Evolutionary conservation across 2,113 vertebrate species (phyloP).

Genomic region (Theristicus caerulescens): DNA sequence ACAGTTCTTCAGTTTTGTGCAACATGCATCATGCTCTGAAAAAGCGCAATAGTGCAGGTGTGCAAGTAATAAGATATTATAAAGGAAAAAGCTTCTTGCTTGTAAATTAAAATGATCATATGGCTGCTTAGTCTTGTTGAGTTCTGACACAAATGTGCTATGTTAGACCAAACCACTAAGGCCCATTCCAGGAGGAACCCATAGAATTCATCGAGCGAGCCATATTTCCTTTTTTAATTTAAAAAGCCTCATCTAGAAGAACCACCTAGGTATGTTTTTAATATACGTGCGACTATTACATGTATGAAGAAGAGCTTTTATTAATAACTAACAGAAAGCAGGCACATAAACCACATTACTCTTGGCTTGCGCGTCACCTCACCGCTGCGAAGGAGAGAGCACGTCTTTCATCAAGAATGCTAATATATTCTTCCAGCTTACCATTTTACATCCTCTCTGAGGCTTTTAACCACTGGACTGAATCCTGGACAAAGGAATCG

Average conservation of each 20-base stretch:
- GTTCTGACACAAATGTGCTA: neutral
- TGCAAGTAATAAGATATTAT: neutral
- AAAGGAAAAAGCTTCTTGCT: neutral
- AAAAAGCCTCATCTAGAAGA: neutral
- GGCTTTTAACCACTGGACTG: constrained; percentile 15
- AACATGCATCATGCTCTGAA: neutral
- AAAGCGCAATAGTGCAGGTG: neutral
- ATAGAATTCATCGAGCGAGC: neutral
- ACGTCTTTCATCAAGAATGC: neutral
- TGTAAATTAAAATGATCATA: neutral
- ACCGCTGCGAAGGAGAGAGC: neutral
- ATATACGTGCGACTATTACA: neutral
- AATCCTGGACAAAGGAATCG: neutral
- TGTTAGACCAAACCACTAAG: neutral
- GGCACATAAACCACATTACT: neutral
- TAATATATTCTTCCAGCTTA: neutral
- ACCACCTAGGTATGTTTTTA: neutral
- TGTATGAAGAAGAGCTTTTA: neutral
- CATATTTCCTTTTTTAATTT: neutral
- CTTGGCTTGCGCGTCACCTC: neutral
- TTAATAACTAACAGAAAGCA: neutral
- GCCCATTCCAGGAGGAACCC: neutral
- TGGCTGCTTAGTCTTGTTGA: neutral
- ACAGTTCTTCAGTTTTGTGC: neutral
- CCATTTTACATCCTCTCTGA: neutral